A percentile compares a stretch with the other conserved stretches of the same genome.
phyloP scores from a whole-genome alignment of 2,888 invertebrate species.

The Lampropteryx suffumata region DNA sequence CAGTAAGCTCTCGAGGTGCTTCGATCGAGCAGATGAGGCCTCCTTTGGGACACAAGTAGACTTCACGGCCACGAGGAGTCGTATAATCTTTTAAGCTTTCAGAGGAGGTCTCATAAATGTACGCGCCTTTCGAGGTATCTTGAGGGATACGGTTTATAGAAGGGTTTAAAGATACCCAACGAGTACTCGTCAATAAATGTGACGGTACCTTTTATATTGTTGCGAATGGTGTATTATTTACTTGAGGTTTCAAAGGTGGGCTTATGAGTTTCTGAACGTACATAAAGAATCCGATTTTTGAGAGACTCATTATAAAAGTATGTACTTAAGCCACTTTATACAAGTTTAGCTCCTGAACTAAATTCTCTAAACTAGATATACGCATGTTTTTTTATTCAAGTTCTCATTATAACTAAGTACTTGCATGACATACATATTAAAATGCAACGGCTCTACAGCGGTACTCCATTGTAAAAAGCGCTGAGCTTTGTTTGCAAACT shows the following conservation, averaged over 20 bases:
- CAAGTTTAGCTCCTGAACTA: neutral
- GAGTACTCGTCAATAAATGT: neutral
- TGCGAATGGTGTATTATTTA: too few species aligned
- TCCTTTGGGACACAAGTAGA: neutral
- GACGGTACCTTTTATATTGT: too few species aligned
- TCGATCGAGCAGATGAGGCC: slow-evolving; percentile 6
- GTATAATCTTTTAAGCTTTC: slow-evolving; percentile 26
- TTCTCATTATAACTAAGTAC: neutral
- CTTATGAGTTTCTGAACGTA: too few species aligned
- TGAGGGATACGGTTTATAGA: neutral
- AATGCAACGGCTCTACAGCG: neutral
- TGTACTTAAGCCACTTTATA: too few species aligned
- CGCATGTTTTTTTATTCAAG: neutral
- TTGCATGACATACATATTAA: neutral
- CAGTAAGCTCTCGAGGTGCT: slow-evolving; percentile 1
- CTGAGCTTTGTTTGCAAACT: neutral
- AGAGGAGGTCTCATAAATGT: neutral
- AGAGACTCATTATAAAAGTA: too few species aligned
- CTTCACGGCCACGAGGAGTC: slow-evolving; percentile 9
- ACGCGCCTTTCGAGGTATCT: neutral
- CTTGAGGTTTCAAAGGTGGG: too few species aligned
- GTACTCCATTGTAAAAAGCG: neutral
- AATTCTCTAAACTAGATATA: neutral
- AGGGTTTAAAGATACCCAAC: neutral
- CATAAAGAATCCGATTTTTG: too few species aligned